Base-by-base conservation (phyloP, 2,888 invertebrate species). In the Nebria brevicollis region DNA sequence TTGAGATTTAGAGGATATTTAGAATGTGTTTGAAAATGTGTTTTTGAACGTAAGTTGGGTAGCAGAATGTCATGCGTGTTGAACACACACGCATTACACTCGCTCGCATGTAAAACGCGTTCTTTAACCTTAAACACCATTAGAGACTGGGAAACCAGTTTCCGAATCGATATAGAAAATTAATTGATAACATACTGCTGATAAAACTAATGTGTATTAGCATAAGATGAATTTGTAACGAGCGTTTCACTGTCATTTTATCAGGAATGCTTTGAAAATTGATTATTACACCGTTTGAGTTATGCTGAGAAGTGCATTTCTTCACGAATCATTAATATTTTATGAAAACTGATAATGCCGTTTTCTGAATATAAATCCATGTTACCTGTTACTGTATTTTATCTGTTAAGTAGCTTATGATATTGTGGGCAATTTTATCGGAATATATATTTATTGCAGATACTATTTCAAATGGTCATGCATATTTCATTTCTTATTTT, bases 151-250 rank as follows among this genome's bases (percentile, higher is more conserved):
- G 42, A 77, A 77, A 77, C 77, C 77, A 68, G 77, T 77, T 54
- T 70, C 41, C 43, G 64, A 42, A 70, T 70, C 70, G 70, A 77
- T 77, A 77, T 64, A 77, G 77, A 77, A 70, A 77, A 77, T 77
- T 68, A 77, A 77, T 77, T 77, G 77, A 77, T 77, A 77, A 77
- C 68, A 77, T 41, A 70, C 43, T 25, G 70, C 54, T 77, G 77
- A 77, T 77, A 77, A 77, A 68, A 77, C 77, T 77, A 77, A 77
- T 77, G 77, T 70, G 76, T 77, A 77, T 77, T 77, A 77, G 70
- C 77, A 70, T 64, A 42, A 70, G 70, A 77, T 77, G 70, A 68
- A 70, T 77, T 68, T 77, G 77, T 77, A 77, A 70, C 70, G 70
- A 77, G 25, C 77, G 42, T 77, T 77, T 72, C 77, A 65, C 72